These are phyloP conservation scores for Scatophagus argus DNA, from an alignment of 2,113 vertebrate species.

Conservation along the genomic window DNA sequence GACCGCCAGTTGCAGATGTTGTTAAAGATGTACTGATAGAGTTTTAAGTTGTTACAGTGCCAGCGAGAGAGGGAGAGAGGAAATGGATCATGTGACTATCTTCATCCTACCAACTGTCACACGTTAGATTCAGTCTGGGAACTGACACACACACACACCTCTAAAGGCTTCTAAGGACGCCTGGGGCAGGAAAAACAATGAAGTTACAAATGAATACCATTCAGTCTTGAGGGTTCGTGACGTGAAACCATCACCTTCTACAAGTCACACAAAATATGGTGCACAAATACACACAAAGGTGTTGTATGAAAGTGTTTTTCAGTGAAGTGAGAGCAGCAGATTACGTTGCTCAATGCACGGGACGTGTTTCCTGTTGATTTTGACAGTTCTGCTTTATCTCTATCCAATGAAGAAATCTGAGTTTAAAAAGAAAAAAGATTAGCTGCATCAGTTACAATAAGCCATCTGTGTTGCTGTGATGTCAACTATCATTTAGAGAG, in stretches of 20 bases:
- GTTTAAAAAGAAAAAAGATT: too few relatives aligned
- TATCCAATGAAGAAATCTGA: too few relatives aligned
- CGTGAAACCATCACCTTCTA: too few relatives aligned
- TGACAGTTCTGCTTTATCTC: slow-evolving; percentile 59
- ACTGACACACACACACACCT: background rate
- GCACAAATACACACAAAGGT: background rate
- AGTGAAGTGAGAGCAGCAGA: slow-evolving; percentile 8
- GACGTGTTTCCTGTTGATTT: slow-evolving; percentile 58
- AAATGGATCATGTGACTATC: slow-evolving; percentile 66
- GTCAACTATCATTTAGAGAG: background rate
- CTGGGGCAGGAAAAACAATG: too few relatives aligned
- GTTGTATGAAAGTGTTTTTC: background rate
- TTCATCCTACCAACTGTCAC: slow-evolving; percentile 35
- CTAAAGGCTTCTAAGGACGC: too few relatives aligned
- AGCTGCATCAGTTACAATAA: background rate
- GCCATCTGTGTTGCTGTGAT: background rate
- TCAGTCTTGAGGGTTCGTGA: too few relatives aligned
- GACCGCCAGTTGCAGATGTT: slow-evolving; percentile 26
- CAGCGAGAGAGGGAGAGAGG: slow-evolving; percentile 13
- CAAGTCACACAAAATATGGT: too few relatives aligned
- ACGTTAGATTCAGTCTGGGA: background rate
- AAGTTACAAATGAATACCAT: too few relatives aligned
- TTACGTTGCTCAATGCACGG: background rate
- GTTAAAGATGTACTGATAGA: slow-evolving; percentile 29
- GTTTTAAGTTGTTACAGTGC: background rate